Base-by-base conservation (phyloP, 2,113 vertebrate species). In the Siniperca chuatsi region DNA sequence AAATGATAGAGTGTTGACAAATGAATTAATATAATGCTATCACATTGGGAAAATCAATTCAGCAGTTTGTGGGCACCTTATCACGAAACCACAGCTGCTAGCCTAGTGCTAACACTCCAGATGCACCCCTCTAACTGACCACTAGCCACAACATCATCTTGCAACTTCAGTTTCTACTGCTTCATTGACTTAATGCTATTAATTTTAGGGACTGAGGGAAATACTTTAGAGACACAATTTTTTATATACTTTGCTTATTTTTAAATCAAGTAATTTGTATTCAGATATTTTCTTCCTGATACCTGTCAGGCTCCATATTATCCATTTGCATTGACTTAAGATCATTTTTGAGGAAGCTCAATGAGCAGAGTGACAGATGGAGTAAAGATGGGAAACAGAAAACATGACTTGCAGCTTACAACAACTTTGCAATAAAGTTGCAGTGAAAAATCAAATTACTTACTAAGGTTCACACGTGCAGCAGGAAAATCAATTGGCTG, bases 331-430 rank as follows among this genome's bases (percentile, higher is more conserved):
- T 29, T 29, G 29, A 1, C 29, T 29, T 29, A 29, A 1, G 29
- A 29, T 1, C 29, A 29, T 29, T 29, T 29, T 29, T 2, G 29
- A 29, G 29, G 29, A 29, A 29, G 29, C 2, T 29, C 29, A 29
- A 29, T 29, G 29, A 29, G 29, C 29, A 29, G 29, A 37, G 37
- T 23, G 35, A 78, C n/a, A 40, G 35, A 42, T 18, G 33, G 33
- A 52, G 60, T 40, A 40, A 55, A 66, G 61, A 67, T 21, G 50
- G 48, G 50, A 74, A 55, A 74, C 37, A 57, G 37, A 65, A 18
- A 62, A 18, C 35, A 37, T 55, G 44, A 70, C 35, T 20, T 18
- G 15, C n/a, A 35, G 18, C 65, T 44, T 8, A n/a, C 20, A 10
- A 68, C 46, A 62, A 46, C n/a, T 35, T 15, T 23, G 65, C 54